Base-by-base conservation (phyloP, 2,797 vertebrate species). In the Salarias fasciatus region DNA sequence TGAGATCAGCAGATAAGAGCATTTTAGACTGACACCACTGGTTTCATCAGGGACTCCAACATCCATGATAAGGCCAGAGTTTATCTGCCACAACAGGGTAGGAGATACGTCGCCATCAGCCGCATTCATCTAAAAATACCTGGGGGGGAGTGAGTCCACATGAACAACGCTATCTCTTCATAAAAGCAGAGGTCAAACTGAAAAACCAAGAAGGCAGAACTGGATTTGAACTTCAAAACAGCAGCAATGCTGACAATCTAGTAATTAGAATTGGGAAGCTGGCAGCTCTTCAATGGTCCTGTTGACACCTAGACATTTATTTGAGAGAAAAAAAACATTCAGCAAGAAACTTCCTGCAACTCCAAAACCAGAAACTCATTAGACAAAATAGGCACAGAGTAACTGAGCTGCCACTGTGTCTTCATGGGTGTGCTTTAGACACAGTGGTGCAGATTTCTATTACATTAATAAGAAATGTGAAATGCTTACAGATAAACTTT, bases 101-200 rank as follows among this genome's bases (percentile, higher is more conserved):
- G 13, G 40, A 53, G 47, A 68, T 66, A 67, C 59, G 28, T 29
- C 2, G 1, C 4, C 2, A 68, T 63, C 36, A 36, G 38, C 10
- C 24, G 0, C 35, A 61, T 30, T 81, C 28, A 60, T 72, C 63
- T 45, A 15, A 38, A 77, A 53, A 77, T 63, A 50, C 58, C 31
- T 38, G 3, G 4, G 52, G 49, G 56, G 53, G 58, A 59, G 55
- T 1, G 0, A 45, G 45, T 15, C n/a, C 9, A 56, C 44, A 40
- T 1, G 1, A 72, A 72, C 47, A 77, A 63, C 58, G 48, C 31
- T 38, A 61, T 76, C 50, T 29, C 45, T 35, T 15, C 29, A 38
- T 57, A 14, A 64, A 57, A 62, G 68, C 11, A 11, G 14, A 67
- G 67, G 69, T 48, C 64, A 47, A 47, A 45, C 53, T 51, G 55